Conservation (phyloP, 2,888 invertebrate genomes). For the Melanophora roralis region DNA sequence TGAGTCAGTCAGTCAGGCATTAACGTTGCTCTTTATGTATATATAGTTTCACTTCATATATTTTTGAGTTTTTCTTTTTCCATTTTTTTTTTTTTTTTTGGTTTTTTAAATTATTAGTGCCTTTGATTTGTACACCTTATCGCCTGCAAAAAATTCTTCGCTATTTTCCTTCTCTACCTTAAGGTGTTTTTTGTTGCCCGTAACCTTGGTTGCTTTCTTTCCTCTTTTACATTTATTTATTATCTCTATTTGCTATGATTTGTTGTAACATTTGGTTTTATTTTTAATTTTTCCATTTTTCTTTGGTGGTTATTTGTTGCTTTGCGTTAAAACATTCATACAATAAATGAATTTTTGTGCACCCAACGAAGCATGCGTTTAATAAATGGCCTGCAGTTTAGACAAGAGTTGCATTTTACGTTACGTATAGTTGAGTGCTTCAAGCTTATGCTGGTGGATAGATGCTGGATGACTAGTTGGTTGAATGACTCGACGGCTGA, state of each 20-base stretch:
- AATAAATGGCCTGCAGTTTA: slow-evolving; percentile 55
- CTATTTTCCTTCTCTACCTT: neutral
- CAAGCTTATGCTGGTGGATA: neutral
- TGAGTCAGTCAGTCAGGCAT: too few relatives aligned
- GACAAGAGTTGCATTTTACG: slow-evolving; percentile 27
- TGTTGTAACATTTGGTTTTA: slow-evolving; percentile 22
- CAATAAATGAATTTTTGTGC: slow-evolving; percentile 25
- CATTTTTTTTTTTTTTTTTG: slow-evolving; percentile 1
- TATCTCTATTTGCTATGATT: neutral
- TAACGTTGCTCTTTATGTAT: neutral
- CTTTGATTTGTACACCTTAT: slow-evolving; percentile 30
- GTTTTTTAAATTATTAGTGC: slow-evolving; percentile 31
- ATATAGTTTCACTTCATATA: slow-evolving; percentile 17
- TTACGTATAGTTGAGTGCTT: slow-evolving; percentile 33
- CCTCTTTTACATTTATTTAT: slow-evolving; percentile 2
- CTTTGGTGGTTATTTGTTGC: neutral
- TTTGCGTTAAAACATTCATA: slow-evolving; percentile 36
- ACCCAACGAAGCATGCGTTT: slow-evolving; percentile 52
- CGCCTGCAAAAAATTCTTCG: neutral
- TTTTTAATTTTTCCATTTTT: neutral
- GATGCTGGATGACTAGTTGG: neutral
- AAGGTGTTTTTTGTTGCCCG: neutral
- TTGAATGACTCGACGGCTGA: neutral
- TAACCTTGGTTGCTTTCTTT: slow-evolving; percentile 37
- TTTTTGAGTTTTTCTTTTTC: too few relatives aligned